Evolutionary conservation across 2,113 vertebrate genomes (phyloP).

Genomic region (Tragelaphus imberbis): DNA sequence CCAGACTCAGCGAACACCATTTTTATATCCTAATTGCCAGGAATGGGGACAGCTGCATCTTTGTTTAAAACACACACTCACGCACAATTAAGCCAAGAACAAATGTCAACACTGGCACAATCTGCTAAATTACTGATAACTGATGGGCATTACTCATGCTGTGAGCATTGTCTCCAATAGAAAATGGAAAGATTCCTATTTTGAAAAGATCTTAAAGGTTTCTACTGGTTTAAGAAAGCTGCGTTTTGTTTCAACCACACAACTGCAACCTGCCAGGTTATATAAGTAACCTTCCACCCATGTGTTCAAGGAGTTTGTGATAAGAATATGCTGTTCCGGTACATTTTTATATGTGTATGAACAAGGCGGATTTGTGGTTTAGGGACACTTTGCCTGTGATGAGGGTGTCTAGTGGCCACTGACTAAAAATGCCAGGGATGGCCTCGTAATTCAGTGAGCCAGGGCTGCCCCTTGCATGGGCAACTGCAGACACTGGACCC

Average conservation of each 20-base stretch:
- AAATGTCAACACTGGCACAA: conserved; percentile 56
- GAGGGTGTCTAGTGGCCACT: not conserved
- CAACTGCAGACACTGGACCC: not conserved
- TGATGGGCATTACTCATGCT: conserved; percentile 21
- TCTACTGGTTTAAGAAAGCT: not conserved
- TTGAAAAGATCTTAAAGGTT: not conserved
- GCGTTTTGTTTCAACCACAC: not conserved
- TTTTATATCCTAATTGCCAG: conserved; percentile 52
- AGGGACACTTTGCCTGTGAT: not conserved
- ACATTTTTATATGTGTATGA: conserved; percentile 3
- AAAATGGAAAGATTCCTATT: not conserved
- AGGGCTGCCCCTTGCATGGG: not conserved
- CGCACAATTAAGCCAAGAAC: conserved; percentile 48
- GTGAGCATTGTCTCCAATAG: not conserved
- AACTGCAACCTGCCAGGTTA: conserved; percentile 50
- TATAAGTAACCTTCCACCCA: conserved; percentile 57
- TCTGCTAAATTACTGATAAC: conserved; percentile 53
- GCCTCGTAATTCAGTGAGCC: not conserved
- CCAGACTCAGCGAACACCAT: conserved; percentile 23
- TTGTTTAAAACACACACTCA: conserved; percentile 56
- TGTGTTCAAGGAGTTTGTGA: conserved; percentile 24
- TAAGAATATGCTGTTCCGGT: not conserved
- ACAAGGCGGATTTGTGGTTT: not conserved
- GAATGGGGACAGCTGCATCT: conserved; percentile 54
- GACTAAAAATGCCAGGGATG: not conserved